Percentiles rank a stretch among this genome's conserved stretches.
Conservation (phyloP, 2,113 vertebrate genomes). For the Harpagus bidentatus region DNA sequence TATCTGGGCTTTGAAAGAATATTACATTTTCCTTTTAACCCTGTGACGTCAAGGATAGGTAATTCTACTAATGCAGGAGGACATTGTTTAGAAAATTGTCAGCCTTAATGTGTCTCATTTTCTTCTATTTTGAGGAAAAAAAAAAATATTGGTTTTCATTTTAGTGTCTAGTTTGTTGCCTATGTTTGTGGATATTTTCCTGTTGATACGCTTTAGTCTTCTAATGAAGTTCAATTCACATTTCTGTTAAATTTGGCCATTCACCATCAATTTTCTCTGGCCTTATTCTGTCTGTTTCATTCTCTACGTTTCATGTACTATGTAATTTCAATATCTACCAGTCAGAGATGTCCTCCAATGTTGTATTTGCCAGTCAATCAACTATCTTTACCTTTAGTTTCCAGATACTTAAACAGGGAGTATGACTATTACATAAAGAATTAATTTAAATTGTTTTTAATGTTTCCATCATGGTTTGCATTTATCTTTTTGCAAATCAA, state of each 20-base stretch:
- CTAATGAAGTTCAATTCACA: not conserved
- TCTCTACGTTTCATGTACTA: not conserved
- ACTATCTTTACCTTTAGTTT: not conserved
- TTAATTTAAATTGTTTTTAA: not conserved
- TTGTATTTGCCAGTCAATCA: not conserved
- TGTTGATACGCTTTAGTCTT: not conserved
- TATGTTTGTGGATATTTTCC: not conserved
- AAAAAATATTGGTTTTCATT: not conserved
- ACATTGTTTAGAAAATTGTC: not conserved
- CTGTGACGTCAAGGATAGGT: not conserved
- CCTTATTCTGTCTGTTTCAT: not conserved
- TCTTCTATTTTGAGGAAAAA: not conserved
- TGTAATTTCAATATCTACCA: not conserved
- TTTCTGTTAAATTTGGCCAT: not conserved
- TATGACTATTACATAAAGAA: not conserved
- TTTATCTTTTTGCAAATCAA: not conserved
- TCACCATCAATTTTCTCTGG: not conserved
- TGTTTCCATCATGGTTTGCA: not conserved
- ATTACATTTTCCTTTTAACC: not conserved
- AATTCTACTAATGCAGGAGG: not conserved
- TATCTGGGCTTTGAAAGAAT: not conserved
- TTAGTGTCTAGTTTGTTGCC: not conserved
- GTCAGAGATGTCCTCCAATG: not conserved
- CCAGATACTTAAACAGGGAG: not conserved
- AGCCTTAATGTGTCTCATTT: not conserved